Conservation (phyloP, 2,888 invertebrate genomes). For the Apodemia zela region DNA sequence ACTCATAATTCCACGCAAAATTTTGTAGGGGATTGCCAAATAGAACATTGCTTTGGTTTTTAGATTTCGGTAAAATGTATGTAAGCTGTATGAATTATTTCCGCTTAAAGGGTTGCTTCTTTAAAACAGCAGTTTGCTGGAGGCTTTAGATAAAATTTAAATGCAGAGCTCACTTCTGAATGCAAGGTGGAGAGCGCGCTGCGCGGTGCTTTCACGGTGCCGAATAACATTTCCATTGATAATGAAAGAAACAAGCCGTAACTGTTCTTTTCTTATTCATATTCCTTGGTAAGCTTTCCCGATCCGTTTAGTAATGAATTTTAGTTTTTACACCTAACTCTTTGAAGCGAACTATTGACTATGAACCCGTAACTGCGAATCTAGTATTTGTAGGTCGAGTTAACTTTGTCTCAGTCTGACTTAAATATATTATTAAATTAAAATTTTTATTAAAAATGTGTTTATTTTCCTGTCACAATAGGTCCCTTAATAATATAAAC, state of each 20-base stretch:
- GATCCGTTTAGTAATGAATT: slow-evolving; percentile 14
- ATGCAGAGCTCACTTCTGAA: slow-evolving; percentile 20
- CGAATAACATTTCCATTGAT: slow-evolving; percentile 33
- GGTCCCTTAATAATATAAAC: too few species aligned
- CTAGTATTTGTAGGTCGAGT: too few species aligned
- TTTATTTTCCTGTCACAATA: too few species aligned
- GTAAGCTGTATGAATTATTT: background rate
- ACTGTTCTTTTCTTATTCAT: slow-evolving; percentile 27
- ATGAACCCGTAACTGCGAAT: too few species aligned
- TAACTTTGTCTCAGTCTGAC: too few species aligned
- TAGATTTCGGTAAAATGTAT: background rate
- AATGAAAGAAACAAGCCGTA: slow-evolving; percentile 31
- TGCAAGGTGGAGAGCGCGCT: slow-evolving; percentile 16
- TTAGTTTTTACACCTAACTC: background rate
- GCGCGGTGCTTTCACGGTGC: slow-evolving; percentile 26
- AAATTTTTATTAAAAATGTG: too few species aligned
- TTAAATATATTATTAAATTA: too few species aligned
- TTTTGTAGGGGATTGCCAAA: too few species aligned
- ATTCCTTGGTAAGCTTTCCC: slow-evolving; percentile 26
- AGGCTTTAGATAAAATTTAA: slow-evolving; percentile 22
- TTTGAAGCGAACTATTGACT: too few species aligned
- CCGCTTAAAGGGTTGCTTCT: background rate
- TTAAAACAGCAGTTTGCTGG: slow-evolving; percentile 16
- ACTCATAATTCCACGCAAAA: too few species aligned
- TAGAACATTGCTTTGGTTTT: too few species aligned